Evolutionary conservation across 2,113 vertebrate species (phyloP), one percentile per base, ranked within the genome.

Genomic region (Oreochromis spilurus): DNA sequence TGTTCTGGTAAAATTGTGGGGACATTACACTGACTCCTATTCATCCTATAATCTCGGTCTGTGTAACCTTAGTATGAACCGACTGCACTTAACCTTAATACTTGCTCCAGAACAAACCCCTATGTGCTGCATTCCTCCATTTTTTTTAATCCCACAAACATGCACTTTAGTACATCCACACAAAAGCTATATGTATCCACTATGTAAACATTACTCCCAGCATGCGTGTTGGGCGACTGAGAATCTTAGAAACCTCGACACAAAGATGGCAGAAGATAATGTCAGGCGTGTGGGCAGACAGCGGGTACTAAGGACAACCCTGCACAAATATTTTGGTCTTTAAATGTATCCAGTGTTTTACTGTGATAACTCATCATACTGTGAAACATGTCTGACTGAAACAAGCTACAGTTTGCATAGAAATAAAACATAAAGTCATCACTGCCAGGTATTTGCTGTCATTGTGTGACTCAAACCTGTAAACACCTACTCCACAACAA

Each of bases 31-130:
- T 75, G 16, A 79, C 58, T 79, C 86, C 48, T 50, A 84, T 87
- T 91, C 50, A 87, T 85, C 38, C 16, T 8, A 53, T 79, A 24
- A 89, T 85, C 50, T 88, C 26, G n/a, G 79, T 52, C 52, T 84
- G 24, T 84, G 5, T 34, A 62, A 88, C 90, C 85, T 86, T 4
- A 29, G 19, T 17, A n/a, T 90, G 72, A 93, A 81, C 84, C 72
- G 26, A 84, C 40, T 58, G 50, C 29, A 75, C 80, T 52, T 81
- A 45, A 79, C 34, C 48, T 83, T 70, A 62, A 82, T 70, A 14
- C 26, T 16, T 36, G 17, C 29, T 5, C 36, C 24, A 54, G 24
- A 60, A 67, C 7, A 24, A 3, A 40, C 45, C 45, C 38, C 7
- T 17, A 48, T 82, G 10, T 57, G 12, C 38, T 58, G 7, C 81